A percentile compares a stretch with the other conserved stretches of the same genome.
phyloP scores from a whole-genome alignment of 2,113 vertebrate species.

The Perognathus longimembris region DNA sequence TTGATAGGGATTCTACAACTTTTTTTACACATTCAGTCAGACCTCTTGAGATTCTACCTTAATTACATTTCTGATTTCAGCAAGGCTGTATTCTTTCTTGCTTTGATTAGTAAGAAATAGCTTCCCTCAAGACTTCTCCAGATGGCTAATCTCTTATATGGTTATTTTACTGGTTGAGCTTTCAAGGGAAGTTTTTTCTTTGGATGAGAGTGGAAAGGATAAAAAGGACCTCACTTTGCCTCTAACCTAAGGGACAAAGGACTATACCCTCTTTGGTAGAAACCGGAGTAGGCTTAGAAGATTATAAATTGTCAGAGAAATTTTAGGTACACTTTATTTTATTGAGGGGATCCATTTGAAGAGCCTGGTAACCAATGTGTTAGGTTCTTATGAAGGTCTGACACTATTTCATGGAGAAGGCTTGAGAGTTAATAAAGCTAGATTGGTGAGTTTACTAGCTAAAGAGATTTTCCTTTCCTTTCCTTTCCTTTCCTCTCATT shows the following conservation, averaged over 20 bases:
- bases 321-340: constrained; percentile 24
- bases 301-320: neutral
- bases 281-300: neutral
- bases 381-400: constrained; percentile 17
- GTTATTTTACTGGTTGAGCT: neutral
- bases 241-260: neutral
- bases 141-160: neutral
- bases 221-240: neutral
- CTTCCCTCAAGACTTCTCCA: constrained; percentile 12
- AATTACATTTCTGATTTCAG: constrained; percentile 48
- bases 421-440: neutral
- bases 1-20: constrained; percentile 12
- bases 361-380: neutral
- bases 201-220: neutral
- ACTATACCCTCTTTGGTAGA: neutral
- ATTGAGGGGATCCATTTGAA: constrained; percentile 1
- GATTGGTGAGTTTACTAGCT: neutral
- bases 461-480: neutral
- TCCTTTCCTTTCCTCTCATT: neutral
- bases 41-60: constrained; percentile 15
- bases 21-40: neutral
- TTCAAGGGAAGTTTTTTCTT: neutral
- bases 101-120: constrained; percentile 6
- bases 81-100: constrained; percentile 20
- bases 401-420: constrained; percentile 4